phyloP scores from a whole-genome alignment of 2,888 invertebrate genomes.

The Eudasyphora cyanicolor region DNA sequence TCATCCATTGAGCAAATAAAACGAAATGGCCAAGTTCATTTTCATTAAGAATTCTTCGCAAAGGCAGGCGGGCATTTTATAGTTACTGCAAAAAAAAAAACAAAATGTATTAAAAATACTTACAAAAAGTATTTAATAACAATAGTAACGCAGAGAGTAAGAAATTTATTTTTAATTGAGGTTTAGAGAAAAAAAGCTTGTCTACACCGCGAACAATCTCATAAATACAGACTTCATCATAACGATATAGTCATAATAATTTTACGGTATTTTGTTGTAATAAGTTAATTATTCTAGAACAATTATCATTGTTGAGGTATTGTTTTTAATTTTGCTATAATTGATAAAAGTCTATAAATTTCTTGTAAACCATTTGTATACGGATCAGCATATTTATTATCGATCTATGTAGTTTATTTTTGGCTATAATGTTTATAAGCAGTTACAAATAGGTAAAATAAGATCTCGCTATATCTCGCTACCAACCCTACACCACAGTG shows the following conservation, averaged over 20 bases:
- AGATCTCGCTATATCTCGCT: no score
- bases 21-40: conserved; percentile 51
- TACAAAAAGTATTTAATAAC: not conserved
- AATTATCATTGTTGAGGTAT: not conserved
- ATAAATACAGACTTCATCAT: no score
- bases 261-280: not conserved
- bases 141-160: conserved; percentile 16
- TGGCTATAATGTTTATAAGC: no score
- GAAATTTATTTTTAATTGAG: conserved; percentile 37
- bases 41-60: conserved; percentile 47
- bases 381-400: no score
- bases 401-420: no score
- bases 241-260: no score
- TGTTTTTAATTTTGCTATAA: no score
- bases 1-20: not conserved
- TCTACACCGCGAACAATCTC: not conserved
- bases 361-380: no score
- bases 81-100: not conserved
- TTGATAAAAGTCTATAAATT: no score
- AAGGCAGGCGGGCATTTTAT: not conserved
- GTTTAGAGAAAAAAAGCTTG: conserved; percentile 7
- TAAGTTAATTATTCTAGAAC: no score
- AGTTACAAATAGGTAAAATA: no score
- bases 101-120: conserved; percentile 1
- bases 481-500: no score